Evolutionary conservation across 2,113 vertebrate genomes (phyloP).

Genomic region (Clinocottus analis): DNA sequence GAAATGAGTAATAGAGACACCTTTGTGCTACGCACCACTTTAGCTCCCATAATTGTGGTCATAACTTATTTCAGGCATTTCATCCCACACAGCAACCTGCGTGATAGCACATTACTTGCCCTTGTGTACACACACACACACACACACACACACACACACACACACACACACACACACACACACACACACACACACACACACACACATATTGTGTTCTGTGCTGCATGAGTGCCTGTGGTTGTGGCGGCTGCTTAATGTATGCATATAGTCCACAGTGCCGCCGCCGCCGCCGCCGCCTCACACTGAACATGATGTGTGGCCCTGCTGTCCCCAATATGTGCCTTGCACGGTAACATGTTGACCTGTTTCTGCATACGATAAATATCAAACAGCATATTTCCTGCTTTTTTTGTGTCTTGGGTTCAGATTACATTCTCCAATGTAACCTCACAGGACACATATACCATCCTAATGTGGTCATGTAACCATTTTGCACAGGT

Average conservation of each 20-base stretch:
- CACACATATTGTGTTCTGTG: conserved; percentile 9
- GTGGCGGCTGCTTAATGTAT: conserved; percentile 11
- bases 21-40: conserved; percentile 34
- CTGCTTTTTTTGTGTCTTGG: background rate
- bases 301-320: conserved; percentile 6
- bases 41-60: conserved; percentile 55
- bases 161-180: background rate
- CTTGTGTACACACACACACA: no score
- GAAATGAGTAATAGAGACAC: conserved; percentile 46
- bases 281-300: no score
- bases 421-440: conserved; percentile 1
- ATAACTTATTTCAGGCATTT: conserved; percentile 61
- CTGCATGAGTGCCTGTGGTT: conserved; percentile 9
- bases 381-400: conserved; percentile 23
- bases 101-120: conserved; percentile 18
- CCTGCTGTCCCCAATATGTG: background rate
- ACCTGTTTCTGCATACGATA: conserved; percentile 22
- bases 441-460: background rate
- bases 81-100: conserved; percentile 50
- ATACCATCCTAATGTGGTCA: background rate
- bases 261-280: background rate
- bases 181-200: background rate
- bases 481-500: background rate
- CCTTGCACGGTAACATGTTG: conserved; percentile 14
- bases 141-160: no score